These are phyloP conservation scores for Ceramica pisi DNA, from an alignment of 2,888 invertebrate species.

Conservation along the genomic window DNA sequence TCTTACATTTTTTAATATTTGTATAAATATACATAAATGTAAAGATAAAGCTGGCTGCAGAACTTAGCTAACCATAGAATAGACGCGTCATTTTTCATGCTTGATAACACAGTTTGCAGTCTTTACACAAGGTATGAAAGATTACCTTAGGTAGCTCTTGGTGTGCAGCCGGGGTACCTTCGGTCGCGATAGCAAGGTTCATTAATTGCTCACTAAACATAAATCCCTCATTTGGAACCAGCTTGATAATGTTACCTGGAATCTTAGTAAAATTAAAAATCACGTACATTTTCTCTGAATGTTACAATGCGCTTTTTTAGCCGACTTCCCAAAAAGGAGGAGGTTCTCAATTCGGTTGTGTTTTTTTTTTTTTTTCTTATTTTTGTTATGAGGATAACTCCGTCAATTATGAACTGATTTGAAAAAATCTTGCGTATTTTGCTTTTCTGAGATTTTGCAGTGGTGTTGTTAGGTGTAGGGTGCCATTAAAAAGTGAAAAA, in stretches of 20 bases:
- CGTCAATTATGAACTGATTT: too few species aligned
- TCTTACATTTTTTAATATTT: too few species aligned
- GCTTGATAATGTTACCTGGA: background rate
- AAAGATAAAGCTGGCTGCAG: background rate
- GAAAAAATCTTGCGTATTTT: too few species aligned
- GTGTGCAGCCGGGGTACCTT: background rate
- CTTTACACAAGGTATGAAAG: background rate
- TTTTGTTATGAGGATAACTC: too few species aligned
- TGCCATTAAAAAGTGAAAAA: too few species aligned
- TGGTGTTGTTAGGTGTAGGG: too few species aligned
- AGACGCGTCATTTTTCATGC: background rate
- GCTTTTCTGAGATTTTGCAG: too few species aligned
- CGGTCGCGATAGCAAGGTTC: background rate
- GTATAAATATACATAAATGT: too few species aligned
- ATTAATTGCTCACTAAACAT: too few species aligned
- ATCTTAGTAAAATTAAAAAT: background rate
- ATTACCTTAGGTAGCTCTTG: constrained; percentile 1
- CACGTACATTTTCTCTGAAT: background rate
- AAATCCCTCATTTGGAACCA: background rate
- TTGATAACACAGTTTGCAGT: background rate
- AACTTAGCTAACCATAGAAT: background rate
- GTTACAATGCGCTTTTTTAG: background rate
- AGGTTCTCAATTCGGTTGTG: too few species aligned
- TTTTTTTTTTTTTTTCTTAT: too few species aligned
- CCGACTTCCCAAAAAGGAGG: too few species aligned